phyloP scores from a whole-genome alignment of 53 echinoderm and acorn worm species.

The Pentamera pediparva region DNA sequence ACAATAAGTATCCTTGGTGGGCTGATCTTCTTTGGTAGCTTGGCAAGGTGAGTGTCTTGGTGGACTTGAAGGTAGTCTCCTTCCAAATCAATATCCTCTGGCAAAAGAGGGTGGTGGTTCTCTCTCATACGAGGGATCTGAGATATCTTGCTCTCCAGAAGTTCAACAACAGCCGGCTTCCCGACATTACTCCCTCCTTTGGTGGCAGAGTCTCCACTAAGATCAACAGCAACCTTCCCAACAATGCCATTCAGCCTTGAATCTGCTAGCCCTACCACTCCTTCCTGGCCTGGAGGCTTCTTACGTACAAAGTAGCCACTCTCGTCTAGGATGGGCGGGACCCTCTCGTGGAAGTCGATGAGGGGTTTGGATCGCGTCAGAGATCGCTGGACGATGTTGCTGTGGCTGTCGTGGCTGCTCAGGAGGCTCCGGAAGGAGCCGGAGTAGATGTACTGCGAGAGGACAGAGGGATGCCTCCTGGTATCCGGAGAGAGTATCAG shows the following conservation, averaged over 20 bases:
- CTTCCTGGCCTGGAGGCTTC: background rate
- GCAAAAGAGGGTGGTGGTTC: background rate
- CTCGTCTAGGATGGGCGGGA: constrained; percentile 11
- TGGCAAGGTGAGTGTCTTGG: background rate
- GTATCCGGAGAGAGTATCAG: background rate
- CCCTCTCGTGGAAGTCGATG: background rate
- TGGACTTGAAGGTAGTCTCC: constrained; percentile 28
- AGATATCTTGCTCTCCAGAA: constrained; percentile 25
- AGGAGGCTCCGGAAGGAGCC: background rate
- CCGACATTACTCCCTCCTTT: background rate
- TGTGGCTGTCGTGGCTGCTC: too few species aligned
- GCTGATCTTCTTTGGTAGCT: constrained; percentile 10
- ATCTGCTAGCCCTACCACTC: background rate
- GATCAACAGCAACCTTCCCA: background rate
- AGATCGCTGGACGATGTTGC: too few species aligned
- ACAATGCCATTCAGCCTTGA: background rate
- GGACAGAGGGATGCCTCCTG: background rate
- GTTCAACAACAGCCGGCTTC: background rate
- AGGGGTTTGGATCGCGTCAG: background rate
- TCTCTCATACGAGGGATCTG: constrained; percentile 9
- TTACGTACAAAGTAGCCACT: constrained; percentile 14
- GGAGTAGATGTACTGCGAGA: constrained; percentile 2
- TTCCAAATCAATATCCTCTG: constrained; percentile 10
- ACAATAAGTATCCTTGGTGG: constrained; percentile 71
- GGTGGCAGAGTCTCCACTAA: background rate